A percentile compares a stretch with the other conserved stretches of the same genome.
Evolutionary conservation across 2,797 vertebrate genomes (phyloP).

Genomic region (Helicolenus hilgendorfi): DNA sequence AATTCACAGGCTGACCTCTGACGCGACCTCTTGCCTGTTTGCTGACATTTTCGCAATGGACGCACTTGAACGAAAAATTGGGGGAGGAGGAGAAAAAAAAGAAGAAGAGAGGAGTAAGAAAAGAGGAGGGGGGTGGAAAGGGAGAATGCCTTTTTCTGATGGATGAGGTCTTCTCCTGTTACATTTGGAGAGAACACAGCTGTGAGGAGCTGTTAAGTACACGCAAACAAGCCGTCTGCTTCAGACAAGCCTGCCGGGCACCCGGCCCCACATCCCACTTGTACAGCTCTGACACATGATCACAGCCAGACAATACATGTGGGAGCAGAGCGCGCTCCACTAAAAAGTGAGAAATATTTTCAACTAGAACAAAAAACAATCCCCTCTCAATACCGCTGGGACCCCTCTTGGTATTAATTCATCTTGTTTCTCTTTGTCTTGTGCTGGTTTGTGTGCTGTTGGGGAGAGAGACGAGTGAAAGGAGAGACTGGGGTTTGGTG

Average conservation of each 20-base stretch:
- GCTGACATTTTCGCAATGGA: slow-evolving; percentile 90
- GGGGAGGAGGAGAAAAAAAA: slow-evolving; percentile 45
- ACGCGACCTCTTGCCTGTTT: slow-evolving; percentile 87
- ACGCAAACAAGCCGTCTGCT: slow-evolving; percentile 93
- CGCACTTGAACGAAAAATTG: slow-evolving; percentile 86
- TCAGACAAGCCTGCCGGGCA: slow-evolving; percentile 92
- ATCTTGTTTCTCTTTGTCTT: slow-evolving; percentile 90
- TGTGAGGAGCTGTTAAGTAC: slow-evolving; percentile 95
- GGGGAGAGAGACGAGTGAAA: slow-evolving; percentile 75
- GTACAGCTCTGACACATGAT: slow-evolving; percentile 91
- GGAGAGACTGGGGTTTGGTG: slow-evolving; percentile 78
- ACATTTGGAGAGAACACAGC: slow-evolving; percentile 95
- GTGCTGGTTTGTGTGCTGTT: slow-evolving; percentile 82
- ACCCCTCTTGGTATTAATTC: slow-evolving; percentile 88
- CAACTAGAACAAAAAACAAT: slow-evolving; percentile 89
- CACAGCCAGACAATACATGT: slow-evolving; percentile 91
- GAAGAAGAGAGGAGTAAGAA: slow-evolving; percentile 70
- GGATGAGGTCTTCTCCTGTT: slow-evolving; percentile 94
- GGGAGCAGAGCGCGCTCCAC: slow-evolving; percentile 86
- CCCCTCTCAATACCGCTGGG: slow-evolving; percentile 87
- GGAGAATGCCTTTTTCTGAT: slow-evolving; percentile 89
- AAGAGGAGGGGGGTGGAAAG: slow-evolving; percentile 31
- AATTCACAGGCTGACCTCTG: slow-evolving; percentile 83
- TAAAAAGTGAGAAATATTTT: slow-evolving; percentile 91
- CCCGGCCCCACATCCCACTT: slow-evolving; percentile 87